These are phyloP conservation scores for Calvadosia cruxmelitensis DNA, from an alignment of 30 jellyfish, hydroid and myxozoan species.

Conservation along the genomic window DNA sequence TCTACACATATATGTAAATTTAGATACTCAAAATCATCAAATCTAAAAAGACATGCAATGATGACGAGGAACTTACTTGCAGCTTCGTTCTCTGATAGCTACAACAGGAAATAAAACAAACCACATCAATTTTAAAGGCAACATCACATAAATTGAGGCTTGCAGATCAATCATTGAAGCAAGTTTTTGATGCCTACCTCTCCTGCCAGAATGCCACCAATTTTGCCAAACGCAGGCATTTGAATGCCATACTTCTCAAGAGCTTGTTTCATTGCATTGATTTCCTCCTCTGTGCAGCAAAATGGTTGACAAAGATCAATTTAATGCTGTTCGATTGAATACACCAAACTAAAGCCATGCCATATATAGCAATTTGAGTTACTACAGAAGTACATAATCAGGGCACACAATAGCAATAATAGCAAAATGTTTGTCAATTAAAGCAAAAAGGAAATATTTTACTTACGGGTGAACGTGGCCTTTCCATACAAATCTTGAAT, in stretches of 20 bases:
- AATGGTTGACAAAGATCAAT: no score
- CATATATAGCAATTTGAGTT: no score
- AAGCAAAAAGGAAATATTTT: background rate
- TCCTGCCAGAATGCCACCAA: slow-evolving; percentile 96
- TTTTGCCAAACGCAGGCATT: slow-evolving; percentile 97
- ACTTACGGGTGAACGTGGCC: slow-evolving; percentile 92
- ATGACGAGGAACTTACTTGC: slow-evolving; percentile 40
- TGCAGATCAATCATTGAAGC: background rate
- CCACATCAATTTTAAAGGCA: background rate
- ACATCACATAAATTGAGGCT: background rate
- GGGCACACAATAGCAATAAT: no score
- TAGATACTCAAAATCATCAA: no score
- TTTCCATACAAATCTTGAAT: slow-evolving; percentile 97
- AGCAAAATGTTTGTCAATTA: no score
- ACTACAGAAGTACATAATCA: no score
- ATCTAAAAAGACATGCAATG: no score
- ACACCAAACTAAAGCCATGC: no score
- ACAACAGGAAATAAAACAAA: background rate
- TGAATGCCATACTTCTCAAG: slow-evolving; percentile 92
- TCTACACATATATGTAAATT: no score
- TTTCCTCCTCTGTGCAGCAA: slow-evolving; percentile 73
- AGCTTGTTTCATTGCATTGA: slow-evolving; percentile 88
- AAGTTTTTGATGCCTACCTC: slow-evolving; percentile 25
- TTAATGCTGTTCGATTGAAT: no score
- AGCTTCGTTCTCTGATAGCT: slow-evolving; percentile 96